Evolutionary conservation across 1,140 invertebrate species (phyloP), one percentile per base, ranked within the genome.

Genomic region (Polypedilum pembai): DNA sequence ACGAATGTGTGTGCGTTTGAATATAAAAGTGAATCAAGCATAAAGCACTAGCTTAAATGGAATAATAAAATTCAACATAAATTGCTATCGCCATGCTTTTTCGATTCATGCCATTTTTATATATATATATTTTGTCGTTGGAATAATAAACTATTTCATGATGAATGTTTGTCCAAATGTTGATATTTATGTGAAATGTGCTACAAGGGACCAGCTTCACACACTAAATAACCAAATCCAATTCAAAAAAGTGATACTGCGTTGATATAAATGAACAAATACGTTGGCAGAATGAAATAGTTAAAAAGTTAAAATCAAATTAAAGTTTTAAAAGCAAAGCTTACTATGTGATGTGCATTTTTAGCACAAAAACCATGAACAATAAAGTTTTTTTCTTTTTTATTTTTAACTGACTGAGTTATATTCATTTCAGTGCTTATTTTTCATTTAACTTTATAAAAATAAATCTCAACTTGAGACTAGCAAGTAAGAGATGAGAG

Each of bases 71-170:
- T 56, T 56, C 45, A 56, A 56, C 45, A 56, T 56, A 56, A 56
- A 56, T 56, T 56, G 45, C 45, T 12, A 56, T 56, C n/a, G 45
- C 45, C 5, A 56, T 15, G 45, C 65, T 69, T 69, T 69, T 66
- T 33, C 24, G 24, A 33, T 33, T 33, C 24, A 33, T 66, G 63
- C 63, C 12, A 66, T 18, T 69, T 69, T 69, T 69, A 33, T 33
- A 33, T 33, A 5, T 33, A 33, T 33, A 33, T 33, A 33, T 33
- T 33, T 33, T 33, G 24, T 33, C 24, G 5, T 20, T 21, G 17
- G 65, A 69, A 69, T 69, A 69, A 69, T 69, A 69, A 69, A 69
- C 20, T 69, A 69, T 69, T 69, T 69, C 17, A 69, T 69, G 65
- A 56, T 56, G n/a, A n/a, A 56, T 56, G 15, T 33, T 3, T 5